Percentiles rank a stretch among this genome's conserved stretches.
Evolutionary conservation across 2,113 vertebrate species (phyloP).

Genomic region (Proterorhinus semilunaris): DNA sequence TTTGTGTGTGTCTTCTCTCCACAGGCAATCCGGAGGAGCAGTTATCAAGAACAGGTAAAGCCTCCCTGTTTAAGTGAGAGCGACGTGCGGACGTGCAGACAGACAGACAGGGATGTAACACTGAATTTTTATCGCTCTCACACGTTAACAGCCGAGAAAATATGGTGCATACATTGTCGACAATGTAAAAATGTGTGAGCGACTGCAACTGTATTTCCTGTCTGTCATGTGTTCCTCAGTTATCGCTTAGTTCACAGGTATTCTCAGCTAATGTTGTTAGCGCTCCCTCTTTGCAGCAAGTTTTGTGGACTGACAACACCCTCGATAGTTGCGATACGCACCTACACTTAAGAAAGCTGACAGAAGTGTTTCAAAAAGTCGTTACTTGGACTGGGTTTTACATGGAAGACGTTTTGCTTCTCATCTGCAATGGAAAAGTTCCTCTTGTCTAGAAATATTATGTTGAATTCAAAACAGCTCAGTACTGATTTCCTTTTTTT

Average conservation of each 20-base stretch:
- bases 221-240: neutral
- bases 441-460: no score
- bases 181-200: slow-evolving; percentile 18
- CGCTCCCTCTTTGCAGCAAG: neutral
- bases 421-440: no score
- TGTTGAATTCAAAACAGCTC: no score
- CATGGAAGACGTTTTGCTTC: no score
- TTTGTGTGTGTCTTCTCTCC: slow-evolving; percentile 43
- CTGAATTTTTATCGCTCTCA: slow-evolving; percentile 67
- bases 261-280: neutral
- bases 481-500: no score
- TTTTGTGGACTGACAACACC: neutral
- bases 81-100: neutral
- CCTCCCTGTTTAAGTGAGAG: neutral
- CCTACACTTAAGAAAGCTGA: no score
- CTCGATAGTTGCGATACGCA: no score
- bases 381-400: no score
- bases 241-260: neutral
- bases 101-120: slow-evolving; percentile 45
- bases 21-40: slow-evolving; percentile 76
- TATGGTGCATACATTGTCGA: slow-evolving; percentile 27
- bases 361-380: no score
- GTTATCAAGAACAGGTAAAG: slow-evolving; percentile 76
- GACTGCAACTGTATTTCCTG: slow-evolving; percentile 5
- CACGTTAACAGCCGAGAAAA: slow-evolving; percentile 55